These are phyloP conservation scores for Catagonus wagneri DNA, from an alignment of 2,113 vertebrate species.

Conservation along the genomic window DNA sequence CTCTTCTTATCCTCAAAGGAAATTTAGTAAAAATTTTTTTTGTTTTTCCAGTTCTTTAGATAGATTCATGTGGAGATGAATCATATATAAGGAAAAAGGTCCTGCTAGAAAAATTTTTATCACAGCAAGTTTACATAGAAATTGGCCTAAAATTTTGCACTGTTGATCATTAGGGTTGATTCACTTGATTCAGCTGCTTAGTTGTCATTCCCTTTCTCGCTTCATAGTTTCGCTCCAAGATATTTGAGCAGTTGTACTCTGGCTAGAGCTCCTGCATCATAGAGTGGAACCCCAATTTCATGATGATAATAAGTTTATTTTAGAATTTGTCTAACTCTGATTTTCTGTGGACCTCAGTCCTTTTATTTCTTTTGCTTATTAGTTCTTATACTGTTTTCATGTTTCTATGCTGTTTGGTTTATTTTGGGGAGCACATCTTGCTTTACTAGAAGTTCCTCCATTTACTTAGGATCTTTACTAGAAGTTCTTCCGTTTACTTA, in stretches of 20 bases:
- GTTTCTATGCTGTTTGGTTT: conserved; percentile 29
- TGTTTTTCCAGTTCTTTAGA: not conserved
- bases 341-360: not conserved
- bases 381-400: conserved; percentile 33
- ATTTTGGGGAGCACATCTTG: not conserved
- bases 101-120: conserved; percentile 9
- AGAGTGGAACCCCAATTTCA: not conserved
- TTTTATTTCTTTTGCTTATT: not conserved
- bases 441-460: conserved; percentile 20
- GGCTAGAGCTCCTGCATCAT: not conserved
- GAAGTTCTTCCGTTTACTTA: not conserved
- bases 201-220: not conserved
- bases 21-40: conserved; percentile 46
- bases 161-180: not conserved
- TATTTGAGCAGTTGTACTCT: not conserved
- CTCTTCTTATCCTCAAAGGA: not conserved
- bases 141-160: not conserved
- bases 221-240: not conserved
- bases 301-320: conserved; percentile 8
- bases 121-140: not conserved
- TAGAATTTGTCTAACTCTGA: conserved; percentile 36
- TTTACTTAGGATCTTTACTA: conserved; percentile 37
- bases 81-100: not conserved
- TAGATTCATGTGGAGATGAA: not conserved
- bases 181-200: not conserved